Percentiles rank a stretch among this genome's conserved stretches.
Evolutionary conservation across 1,140 invertebrate species (phyloP).

Genomic region (Wasmannia auropunctata): DNA sequence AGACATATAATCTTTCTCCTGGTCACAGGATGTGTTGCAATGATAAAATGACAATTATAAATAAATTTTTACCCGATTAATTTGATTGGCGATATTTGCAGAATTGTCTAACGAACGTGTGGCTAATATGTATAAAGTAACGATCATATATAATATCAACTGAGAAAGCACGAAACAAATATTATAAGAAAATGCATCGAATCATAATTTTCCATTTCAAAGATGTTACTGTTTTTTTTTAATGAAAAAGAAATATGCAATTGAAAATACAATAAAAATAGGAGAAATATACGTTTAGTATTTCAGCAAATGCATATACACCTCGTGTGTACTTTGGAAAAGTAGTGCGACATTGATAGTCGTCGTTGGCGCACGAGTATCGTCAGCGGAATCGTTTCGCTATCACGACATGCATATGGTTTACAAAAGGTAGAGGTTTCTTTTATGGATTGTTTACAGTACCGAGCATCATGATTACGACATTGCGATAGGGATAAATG

Average conservation of each 20-base stretch:
- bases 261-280: too few species aligned
- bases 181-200: not conserved
- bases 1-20: not conserved
- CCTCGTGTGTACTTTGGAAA: slow-evolving; percentile 47
- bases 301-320: slow-evolving; percentile 18
- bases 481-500: slow-evolving; percentile 11
- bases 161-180: not conserved
- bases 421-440: slow-evolving; percentile 62
- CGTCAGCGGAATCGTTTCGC: slow-evolving; percentile 33
- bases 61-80: slow-evolving; percentile 29
- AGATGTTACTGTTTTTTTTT: not conserved
- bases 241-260: not conserved
- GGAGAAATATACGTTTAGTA: too few species aligned
- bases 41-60: slow-evolving; percentile 35
- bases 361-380: slow-evolving; percentile 6
- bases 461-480: slow-evolving; percentile 53
- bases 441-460: slow-evolving; percentile 65
- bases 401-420: slow-evolving; percentile 37
- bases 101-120: not conserved
- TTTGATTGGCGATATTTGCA: slow-evolving; percentile 34
- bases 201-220: not conserved
- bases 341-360: slow-evolving; percentile 6
- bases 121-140: not conserved
- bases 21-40: too few species aligned
- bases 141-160: slow-evolving; percentile 27